Percentiles rank a stretch among this genome's conserved stretches.
Evolutionary conservation across 2,888 invertebrate genomes (phyloP).

Genomic region (Rotaria socialis): DNA sequence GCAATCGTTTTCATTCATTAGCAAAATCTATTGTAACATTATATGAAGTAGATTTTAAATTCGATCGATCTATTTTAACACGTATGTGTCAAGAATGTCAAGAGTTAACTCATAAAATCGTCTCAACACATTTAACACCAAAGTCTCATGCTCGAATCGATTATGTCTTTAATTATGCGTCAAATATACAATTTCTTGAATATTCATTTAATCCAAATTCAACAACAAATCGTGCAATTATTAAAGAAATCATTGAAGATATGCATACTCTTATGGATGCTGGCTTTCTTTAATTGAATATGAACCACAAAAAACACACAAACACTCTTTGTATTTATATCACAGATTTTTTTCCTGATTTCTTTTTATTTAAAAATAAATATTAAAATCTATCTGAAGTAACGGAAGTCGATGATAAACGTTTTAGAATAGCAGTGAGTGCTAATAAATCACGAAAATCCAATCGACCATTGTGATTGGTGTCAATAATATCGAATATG

Average conservation of each 20-base stretch:
- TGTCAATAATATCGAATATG: conserved; percentile 6
- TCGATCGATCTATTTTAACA: conserved; percentile 71
- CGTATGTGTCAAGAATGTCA: conserved; percentile 73
- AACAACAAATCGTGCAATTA: conserved; percentile 49
- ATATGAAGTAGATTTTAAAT: conserved; percentile 62
- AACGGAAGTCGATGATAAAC: background rate
- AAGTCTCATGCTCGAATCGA: conserved; percentile 76
- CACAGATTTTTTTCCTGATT: background rate
- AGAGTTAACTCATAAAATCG: conserved; percentile 71
- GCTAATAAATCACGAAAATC: conserved; percentile 27
- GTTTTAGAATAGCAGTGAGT: background rate
- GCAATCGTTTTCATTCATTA: conserved; percentile 68
- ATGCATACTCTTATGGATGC: background rate
- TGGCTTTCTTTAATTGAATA: background rate
- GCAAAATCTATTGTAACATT: conserved; percentile 78
- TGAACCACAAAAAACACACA: background rate
- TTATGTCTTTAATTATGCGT: conserved; percentile 71
- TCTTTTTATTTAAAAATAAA: background rate
- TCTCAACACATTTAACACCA: conserved; percentile 75
- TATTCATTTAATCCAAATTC: conserved; percentile 65
- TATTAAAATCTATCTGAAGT: background rate
- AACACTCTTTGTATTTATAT: too few relatives aligned
- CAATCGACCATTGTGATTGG: conserved; percentile 1
- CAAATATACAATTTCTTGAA: conserved; percentile 67
- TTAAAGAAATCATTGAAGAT: conserved; percentile 68